Conservation (phyloP, 92 coral and sea anemone genomes). For the Zoanthus sociatus region DNA sequence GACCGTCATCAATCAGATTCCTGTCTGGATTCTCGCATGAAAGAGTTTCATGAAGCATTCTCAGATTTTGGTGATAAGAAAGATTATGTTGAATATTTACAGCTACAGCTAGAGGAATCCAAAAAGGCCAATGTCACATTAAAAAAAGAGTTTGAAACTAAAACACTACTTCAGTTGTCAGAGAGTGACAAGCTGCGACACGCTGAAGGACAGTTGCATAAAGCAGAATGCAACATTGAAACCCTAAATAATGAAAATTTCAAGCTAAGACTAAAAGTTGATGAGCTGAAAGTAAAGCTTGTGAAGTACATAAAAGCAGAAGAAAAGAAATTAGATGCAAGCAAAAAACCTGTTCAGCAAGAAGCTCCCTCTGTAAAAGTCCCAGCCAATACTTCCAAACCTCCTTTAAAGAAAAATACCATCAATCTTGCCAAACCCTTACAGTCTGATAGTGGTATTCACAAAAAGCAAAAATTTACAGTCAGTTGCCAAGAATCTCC, state of each 20-base stretch:
- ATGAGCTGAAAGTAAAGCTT: conserved; percentile 84
- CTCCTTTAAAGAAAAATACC: neutral
- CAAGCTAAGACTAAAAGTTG: conserved; percentile 83
- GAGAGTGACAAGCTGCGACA: conserved; percentile 94
- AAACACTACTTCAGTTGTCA: conserved; percentile 80
- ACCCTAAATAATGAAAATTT: conserved; percentile 81
- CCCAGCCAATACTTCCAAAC: neutral
- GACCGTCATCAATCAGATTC: conserved; percentile 77
- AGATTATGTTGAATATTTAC: conserved; percentile 92
- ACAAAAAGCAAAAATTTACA: neutral
- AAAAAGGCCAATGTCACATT: conserved; percentile 72
- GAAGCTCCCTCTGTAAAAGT: neutral
- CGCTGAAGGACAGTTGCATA: conserved; percentile 85
- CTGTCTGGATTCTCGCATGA: conserved; percentile 54
- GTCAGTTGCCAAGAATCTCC: neutral
- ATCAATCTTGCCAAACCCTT: neutral
- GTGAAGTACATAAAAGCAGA: conserved; percentile 25
- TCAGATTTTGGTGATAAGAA: conserved; percentile 96
- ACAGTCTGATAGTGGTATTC: neutral
- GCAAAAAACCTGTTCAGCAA: neutral
- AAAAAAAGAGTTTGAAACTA: conserved; percentile 86
- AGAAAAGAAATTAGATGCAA: conserved; percentile 1
- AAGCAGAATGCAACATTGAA: conserved; percentile 84
- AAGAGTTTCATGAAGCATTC: conserved; percentile 89
- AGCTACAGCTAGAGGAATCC: conserved; percentile 78